Base-by-base conservation (phyloP, 2,797 vertebrate species). In the Cyprinella venusta region DNA sequence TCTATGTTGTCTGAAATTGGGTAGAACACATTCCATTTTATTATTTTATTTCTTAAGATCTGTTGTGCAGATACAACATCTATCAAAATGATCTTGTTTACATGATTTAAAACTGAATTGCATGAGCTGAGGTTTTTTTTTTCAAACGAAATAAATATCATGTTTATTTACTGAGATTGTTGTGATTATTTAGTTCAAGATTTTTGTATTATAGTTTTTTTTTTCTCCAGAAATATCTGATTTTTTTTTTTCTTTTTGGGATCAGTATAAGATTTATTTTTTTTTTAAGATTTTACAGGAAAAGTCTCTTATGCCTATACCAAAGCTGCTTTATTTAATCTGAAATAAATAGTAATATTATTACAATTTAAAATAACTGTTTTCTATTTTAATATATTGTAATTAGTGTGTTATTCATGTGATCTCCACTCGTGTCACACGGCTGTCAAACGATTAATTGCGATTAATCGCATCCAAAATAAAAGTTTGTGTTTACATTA, bases 11-110 rank as follows among this genome's bases (percentile, higher is more conserved):
- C 75, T 90, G 81, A 89, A 81, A 87, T 86, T 89, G 71, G 88
- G 90, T 92, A 93, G 90, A 91, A 89, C 81, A 92, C 95, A 95
- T 97, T 97, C 96, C 95, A 93, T 90, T 93, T 89, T 93, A 89
- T 91, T 86, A 89, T 91, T 85, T 88, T 93, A 90, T 91, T 88
- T 89, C 81, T 89, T 76, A 89, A 82, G 89, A 89, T 91, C 90
- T 89, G 52, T 84, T 64, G 88, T 91, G 89, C 91, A 90, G 92
- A 90, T 93, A 93, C 91, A 89, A 91, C 90, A 88, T 88, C 87
- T 92, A 88, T 93, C 88, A 88, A 91, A 91, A 88, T 92, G 93
- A 93, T 92, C 92, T 91, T 96, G 95, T 97, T 97, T 97, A 95
- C 94, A 83, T 90, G 92, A 95, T 94, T 97, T 94, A 96, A 95